A percentile compares a stretch with the other conserved stretches of the same genome.
Conservation (phyloP, 2,113 vertebrate species). For the Varanus salvator region DNA sequence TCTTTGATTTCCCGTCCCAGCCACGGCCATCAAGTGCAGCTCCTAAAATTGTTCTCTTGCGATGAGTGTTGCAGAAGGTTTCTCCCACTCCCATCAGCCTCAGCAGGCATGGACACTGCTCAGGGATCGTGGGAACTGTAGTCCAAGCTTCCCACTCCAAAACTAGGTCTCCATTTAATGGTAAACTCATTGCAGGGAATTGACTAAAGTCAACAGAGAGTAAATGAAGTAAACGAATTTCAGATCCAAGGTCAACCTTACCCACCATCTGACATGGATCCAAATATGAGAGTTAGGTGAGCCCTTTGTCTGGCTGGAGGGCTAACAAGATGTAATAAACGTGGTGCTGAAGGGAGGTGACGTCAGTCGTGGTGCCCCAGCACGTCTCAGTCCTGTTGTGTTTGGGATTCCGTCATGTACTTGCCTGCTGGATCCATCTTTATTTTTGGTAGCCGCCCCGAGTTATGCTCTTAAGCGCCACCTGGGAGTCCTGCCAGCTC, state of each 20-base stretch:
- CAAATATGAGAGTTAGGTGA: too few relatives aligned
- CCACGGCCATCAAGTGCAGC: background rate
- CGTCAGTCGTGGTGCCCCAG: too few relatives aligned
- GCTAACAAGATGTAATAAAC: background rate
- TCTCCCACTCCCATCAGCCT: too few relatives aligned
- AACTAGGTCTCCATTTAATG: too few relatives aligned
- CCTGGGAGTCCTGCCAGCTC: too few relatives aligned
- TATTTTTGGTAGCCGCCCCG: background rate
- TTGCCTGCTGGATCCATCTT: background rate
- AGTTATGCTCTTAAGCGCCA: background rate
- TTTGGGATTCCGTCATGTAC: background rate
- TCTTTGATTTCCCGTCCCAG: background rate
- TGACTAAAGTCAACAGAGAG: too few relatives aligned
- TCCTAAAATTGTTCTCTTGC: background rate
- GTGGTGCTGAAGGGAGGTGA: too few relatives aligned
- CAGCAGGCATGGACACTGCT: too few relatives aligned
- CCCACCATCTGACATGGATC: background rate
- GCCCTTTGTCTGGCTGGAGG: background rate
- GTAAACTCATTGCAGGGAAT: background rate
- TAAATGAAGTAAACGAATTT: too few relatives aligned
- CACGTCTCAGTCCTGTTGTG: background rate
- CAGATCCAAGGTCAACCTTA: background rate
- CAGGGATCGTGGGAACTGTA: too few relatives aligned
- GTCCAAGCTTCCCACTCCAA: too few relatives aligned
- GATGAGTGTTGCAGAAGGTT: background rate